Base-by-base conservation (phyloP, 2,113 vertebrate species). In the Pardalotus punctatus region DNA sequence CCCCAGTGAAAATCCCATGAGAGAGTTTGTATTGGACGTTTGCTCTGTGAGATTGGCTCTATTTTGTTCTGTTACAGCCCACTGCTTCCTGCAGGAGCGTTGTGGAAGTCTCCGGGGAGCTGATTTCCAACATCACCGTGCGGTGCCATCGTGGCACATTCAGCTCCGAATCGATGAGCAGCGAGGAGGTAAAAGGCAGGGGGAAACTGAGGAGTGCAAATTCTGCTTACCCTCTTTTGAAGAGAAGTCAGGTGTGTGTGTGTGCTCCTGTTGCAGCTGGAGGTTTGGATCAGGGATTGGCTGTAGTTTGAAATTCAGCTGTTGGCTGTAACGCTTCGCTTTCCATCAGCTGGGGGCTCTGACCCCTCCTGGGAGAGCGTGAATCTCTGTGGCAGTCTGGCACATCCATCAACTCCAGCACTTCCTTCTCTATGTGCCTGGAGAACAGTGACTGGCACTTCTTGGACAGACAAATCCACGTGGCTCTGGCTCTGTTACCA, bases 151-250 rank as follows among this genome's bases (percentile, higher is more conserved):
- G 17, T 27, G 7, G 71, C 16, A 14, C 22, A 0, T 91, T 88
- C 90, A 89, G 94, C n/a, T 98, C 98, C 0, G 98, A 98, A 40
- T 98, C 98, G 0, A 24, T 51, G 86, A 98, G 98, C 97, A 98
- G 98, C 0, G 98, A 98, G 65, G 98, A 98, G 98, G 98, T 98
- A 88, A 16, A 88, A 16, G 91, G 8, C 22, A 36, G 3, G 21
- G 29, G 14, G 62, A 80, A 70, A 22, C 9, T 1, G 33, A 38
- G 24, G 18, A 38, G 65, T 0, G 5, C 56, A 78, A 73, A 25
- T 43, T 48, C 38, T 54, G 28, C 56, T 80, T 6, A 4, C 35
- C 3, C 16, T 81, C 25, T 60, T 65, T 29, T 12, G 54, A 81
- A 15, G 18, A 43, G 29, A 61, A 71, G n/a, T 53, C 71, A 35